phyloP scores from a whole-genome alignment of 2,113 vertebrate species.

The Garra rufa region DNA sequence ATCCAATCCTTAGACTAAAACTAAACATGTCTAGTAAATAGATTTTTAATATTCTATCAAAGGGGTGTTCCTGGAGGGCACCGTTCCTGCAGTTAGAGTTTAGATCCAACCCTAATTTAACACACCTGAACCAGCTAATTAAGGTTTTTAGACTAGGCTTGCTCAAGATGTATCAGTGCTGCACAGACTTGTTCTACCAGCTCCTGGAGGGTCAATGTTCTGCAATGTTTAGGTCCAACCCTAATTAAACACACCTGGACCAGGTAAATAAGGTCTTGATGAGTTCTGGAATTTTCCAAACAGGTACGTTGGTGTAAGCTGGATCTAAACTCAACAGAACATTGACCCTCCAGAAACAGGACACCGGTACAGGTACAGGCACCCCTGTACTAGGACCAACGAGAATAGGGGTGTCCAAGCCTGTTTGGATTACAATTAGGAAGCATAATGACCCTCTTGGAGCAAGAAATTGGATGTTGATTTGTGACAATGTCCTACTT shows the following conservation, averaged over 20 bases:
- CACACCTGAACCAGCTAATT: neutral
- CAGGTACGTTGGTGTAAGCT: neutral
- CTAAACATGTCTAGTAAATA: too few relatives aligned
- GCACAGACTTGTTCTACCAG: too few relatives aligned
- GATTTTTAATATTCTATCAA: too few relatives aligned
- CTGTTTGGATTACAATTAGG: neutral
- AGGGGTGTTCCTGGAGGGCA: too few relatives aligned
- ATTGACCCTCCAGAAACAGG: neutral
- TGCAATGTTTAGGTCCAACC: neutral
- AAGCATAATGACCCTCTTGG: too few relatives aligned
- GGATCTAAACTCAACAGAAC: neutral
- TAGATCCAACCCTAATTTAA: neutral
- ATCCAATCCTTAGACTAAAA: too few relatives aligned
- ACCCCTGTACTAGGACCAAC: neutral
- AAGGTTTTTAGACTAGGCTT: neutral
- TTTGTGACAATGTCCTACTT: neutral
- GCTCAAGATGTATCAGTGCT: neutral
- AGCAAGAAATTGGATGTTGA: too few relatives aligned
- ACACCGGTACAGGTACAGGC: too few relatives aligned
- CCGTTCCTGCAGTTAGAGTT: too few relatives aligned
- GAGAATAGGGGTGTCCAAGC: neutral
- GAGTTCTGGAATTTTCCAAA: neutral
- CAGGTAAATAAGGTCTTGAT: neutral
- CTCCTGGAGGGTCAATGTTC: neutral
- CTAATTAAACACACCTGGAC: neutral